Conservation (phyloP, 2,797 vertebrate genomes). For the Eremophila alpestris region DNA sequence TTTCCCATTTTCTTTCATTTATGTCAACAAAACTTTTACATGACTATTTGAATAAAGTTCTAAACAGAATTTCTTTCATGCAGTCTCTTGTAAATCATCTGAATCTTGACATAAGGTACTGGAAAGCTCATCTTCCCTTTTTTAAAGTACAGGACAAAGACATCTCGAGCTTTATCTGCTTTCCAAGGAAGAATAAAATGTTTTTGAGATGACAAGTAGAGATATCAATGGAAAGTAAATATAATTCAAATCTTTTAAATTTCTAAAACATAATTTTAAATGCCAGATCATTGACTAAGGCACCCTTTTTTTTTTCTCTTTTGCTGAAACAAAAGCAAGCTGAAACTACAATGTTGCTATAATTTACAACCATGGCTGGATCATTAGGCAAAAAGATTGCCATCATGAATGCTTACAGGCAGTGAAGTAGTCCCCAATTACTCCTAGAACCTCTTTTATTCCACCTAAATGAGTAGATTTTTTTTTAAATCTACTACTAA, state of each 20-base stretch:
- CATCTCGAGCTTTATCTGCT: not conserved
- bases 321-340: constrained; percentile 8
- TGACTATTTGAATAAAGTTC: not conserved
- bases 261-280: not conserved
- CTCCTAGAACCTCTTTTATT: constrained; percentile 56
- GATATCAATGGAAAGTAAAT: not conserved
- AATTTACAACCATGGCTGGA: constrained; percentile 34
- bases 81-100: not conserved
- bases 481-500: not conserved
- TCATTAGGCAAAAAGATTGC: constrained; percentile 59
- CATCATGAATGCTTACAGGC: constrained; percentile 56
- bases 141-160: not conserved
- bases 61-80: not conserved
- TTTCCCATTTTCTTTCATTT: not conserved
- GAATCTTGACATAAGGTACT: not conserved
- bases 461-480: constrained; percentile 31
- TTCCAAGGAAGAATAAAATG: not conserved
- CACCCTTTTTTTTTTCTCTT: not conserved
- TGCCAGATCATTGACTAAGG: not conserved
- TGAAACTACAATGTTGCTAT: not conserved
- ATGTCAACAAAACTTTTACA: not conserved
- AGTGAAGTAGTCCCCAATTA: constrained; percentile 51
- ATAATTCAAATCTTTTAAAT: not conserved
- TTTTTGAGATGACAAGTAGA: not conserved
- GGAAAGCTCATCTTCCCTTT: not conserved